These are phyloP conservation scores for Eupithecia inturbata DNA, from an alignment of 2,888 invertebrate genomes.

Conservation along the genomic window DNA sequence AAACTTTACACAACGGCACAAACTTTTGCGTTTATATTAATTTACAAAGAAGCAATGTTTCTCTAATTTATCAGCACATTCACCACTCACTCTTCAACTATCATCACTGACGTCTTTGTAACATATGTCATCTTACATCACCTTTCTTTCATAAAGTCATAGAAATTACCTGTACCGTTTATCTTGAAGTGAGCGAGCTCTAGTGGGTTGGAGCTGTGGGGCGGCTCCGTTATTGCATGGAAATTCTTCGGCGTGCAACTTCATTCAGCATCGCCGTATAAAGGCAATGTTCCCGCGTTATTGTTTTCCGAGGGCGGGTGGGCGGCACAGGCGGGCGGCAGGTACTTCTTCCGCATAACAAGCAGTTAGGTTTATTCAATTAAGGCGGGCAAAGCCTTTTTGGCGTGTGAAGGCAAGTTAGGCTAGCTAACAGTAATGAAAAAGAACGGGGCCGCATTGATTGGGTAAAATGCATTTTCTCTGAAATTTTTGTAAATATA, in stretches of 20 bases:
- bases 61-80: too few relatives aligned
- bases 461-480: not conserved
- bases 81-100: too few relatives aligned
- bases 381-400: conserved; percentile 55
- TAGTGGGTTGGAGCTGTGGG: conserved; percentile 44
- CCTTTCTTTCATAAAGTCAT: too few relatives aligned
- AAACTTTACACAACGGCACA: too few relatives aligned
- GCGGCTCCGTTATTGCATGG: conserved; percentile 78
- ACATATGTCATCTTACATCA: too few relatives aligned
- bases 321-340: conserved; percentile 56
- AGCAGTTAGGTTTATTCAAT: conserved; percentile 76
- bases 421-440: not conserved
- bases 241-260: conserved; percentile 82
- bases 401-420: conserved; percentile 34
- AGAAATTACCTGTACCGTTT: too few relatives aligned
- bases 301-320: conserved; percentile 79
- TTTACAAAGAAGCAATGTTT: too few relatives aligned
- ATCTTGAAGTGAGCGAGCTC: conserved; percentile 1
- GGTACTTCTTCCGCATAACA: conserved; percentile 72
- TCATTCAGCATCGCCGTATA: conserved; percentile 80
- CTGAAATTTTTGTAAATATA: not conserved
- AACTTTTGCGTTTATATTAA: too few relatives aligned
- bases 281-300: conserved; percentile 79
- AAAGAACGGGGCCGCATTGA: not conserved
- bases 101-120: too few relatives aligned